Conservation (phyloP, 2,113 vertebrate species). For the Plecotus auritus region DNA sequence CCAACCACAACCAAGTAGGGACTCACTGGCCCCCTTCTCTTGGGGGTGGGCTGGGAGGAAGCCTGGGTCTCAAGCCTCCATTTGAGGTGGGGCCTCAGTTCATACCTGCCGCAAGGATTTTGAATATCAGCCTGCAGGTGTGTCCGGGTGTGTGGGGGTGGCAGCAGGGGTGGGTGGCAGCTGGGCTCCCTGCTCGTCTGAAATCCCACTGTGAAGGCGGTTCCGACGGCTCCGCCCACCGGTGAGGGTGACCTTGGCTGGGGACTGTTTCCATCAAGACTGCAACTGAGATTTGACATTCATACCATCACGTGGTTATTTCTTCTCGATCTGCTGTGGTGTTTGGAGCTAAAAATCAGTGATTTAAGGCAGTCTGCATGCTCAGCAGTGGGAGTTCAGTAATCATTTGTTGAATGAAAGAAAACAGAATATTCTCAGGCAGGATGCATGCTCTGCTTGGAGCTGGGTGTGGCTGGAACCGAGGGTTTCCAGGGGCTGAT, state of each 20-base stretch:
- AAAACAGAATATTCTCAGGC: background rate
- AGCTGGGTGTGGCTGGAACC: background rate
- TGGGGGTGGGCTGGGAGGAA: background rate
- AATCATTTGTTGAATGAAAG: background rate
- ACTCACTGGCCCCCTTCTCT: background rate
- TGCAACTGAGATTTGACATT: background rate
- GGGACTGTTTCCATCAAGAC: background rate
- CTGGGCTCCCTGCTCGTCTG: background rate
- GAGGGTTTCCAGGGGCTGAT: background rate
- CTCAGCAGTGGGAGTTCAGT: background rate
- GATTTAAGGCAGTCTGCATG: background rate
- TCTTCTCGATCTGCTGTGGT: background rate
- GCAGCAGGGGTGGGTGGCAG: background rate
- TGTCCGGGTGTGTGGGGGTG: background rate
- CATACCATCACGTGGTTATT: background rate
- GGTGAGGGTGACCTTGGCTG: background rate
- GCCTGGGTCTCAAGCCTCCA: background rate
- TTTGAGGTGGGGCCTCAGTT: background rate
- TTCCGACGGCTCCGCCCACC: background rate
- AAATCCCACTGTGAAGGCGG: background rate
- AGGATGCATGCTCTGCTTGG: background rate
- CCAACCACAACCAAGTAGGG: background rate
- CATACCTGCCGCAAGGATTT: background rate
- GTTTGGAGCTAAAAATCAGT: background rate
- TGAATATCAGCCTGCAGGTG: rapidly evolving